A percentile compares a stretch with the other conserved stretches of the same genome.
Conservation (phyloP, 2,113 vertebrate species). For the Charadrius vociferus region DNA sequence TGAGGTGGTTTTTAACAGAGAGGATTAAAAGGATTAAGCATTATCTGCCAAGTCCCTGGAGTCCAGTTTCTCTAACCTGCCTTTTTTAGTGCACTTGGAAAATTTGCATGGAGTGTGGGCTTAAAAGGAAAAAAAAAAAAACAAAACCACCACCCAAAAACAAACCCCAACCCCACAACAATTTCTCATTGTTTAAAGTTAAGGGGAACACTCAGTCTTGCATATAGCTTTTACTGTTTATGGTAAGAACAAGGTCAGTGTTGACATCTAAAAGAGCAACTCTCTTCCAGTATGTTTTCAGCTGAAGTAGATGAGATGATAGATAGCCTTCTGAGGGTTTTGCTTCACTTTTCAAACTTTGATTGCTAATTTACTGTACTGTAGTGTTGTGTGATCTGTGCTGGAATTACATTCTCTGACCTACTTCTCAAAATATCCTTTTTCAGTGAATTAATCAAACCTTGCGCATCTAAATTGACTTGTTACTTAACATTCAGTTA, state of each 20-base stretch:
- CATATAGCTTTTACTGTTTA: conserved; percentile 62
- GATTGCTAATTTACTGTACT: background rate
- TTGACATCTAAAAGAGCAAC: conserved; percentile 24
- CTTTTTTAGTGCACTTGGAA: background rate
- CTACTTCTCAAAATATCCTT: background rate
- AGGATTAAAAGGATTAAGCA: background rate
- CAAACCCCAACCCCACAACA: background rate
- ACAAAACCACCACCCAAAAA: background rate
- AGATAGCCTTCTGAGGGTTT: conserved; percentile 48
- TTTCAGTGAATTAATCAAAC: background rate
- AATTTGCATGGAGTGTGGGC: background rate
- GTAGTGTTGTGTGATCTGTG: background rate
- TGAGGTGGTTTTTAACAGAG: background rate
- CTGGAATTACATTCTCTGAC: background rate
- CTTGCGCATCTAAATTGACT: background rate
- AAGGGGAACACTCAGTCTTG: background rate
- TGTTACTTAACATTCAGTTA: background rate
- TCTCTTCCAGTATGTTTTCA: conserved; percentile 3
- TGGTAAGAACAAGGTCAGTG: conserved; percentile 47
- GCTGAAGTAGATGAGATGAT: conserved; percentile 20
- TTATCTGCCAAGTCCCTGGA: background rate
- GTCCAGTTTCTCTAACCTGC: background rate
- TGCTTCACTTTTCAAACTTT: background rate
- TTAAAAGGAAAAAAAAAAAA: background rate
- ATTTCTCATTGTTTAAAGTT: conserved; percentile 50